Evolutionary conservation across 2,888 invertebrate species (phyloP).

Genomic region (Eumerus sabulonum): DNA sequence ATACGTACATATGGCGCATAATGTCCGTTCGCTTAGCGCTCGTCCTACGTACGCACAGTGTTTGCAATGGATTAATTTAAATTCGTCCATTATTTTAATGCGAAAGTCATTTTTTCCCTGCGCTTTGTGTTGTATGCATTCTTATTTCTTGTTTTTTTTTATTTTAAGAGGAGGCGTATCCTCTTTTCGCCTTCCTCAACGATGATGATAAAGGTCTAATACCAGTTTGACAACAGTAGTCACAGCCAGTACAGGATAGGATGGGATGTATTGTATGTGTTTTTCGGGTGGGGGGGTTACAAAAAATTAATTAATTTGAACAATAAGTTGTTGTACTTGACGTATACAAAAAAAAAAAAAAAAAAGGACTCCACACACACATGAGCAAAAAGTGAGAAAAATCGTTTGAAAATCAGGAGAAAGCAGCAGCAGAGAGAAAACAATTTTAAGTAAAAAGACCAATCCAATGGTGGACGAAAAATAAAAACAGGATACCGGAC

Average conservation of each 20-base stretch:
- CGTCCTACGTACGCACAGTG: conserved; percentile 47
- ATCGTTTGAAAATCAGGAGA: background rate
- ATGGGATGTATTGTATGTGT: too few relatives aligned
- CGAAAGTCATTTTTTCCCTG: conserved; percentile 22
- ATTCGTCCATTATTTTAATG: conserved; percentile 64
- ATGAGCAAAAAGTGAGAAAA: conserved; percentile 12
- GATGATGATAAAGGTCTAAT: background rate
- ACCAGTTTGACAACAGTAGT: too few relatives aligned
- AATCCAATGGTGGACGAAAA: conserved; percentile 24
- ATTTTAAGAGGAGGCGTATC: conserved; percentile 3
- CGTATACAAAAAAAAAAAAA: conserved; percentile 26
- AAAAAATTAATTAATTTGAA: conserved; percentile 67
- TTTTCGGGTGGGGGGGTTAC: conserved; percentile 14
- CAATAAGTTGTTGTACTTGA: conserved; percentile 60
- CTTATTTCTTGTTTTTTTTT: too few relatives aligned
- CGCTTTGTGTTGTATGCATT: background rate
- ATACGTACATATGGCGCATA: background rate
- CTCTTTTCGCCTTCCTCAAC: conserved; percentile 5
- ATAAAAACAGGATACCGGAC: conserved; percentile 24
- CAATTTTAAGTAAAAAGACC: conserved; percentile 37
- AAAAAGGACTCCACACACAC: too few relatives aligned
- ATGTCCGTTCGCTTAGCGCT: background rate
- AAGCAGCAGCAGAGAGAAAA: background rate
- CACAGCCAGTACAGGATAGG: too few relatives aligned
- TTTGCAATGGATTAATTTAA: conserved; percentile 66